Evolutionary conservation across 2,113 vertebrate genomes (phyloP).

Genomic region (Trematomus loennbergii): DNA sequence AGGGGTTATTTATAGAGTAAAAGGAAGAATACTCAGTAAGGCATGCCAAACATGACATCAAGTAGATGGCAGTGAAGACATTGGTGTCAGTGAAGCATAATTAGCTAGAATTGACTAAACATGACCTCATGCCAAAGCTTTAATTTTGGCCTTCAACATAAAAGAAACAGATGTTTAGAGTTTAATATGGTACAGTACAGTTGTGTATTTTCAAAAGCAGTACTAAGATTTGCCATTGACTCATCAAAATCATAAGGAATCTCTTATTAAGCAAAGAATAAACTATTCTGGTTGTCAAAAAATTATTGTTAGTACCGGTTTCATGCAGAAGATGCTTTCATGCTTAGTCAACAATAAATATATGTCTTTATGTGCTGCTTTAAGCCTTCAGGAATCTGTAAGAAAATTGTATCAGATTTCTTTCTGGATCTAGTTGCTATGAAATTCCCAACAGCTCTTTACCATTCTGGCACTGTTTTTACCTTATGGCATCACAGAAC

Average conservation of each 20-base stretch:
- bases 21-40: conserved; percentile 8
- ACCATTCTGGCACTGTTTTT: background rate
- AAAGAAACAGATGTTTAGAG: background rate
- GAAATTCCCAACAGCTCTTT: background rate
- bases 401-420: no score
- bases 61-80: background rate
- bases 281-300: background rate
- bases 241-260: background rate
- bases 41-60: background rate
- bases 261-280: no score
- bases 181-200: background rate
- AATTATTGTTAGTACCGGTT: background rate
- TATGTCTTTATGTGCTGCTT: background rate
- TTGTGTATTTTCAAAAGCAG: background rate
- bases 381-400: background rate
- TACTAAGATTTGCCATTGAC: background rate
- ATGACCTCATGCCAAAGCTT: background rate
- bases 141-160: conserved; percentile 1
- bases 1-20: conserved; percentile 49
- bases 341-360: background rate
- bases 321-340: background rate
- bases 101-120: background rate
- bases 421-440: background rate
- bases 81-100: conserved; percentile 4
- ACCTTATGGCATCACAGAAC: background rate